Percentiles rank a stretch among this genome's conserved stretches.
Evolutionary conservation across 2,797 vertebrate species (phyloP).

Genomic region (Oophaga sylvatica): DNA sequence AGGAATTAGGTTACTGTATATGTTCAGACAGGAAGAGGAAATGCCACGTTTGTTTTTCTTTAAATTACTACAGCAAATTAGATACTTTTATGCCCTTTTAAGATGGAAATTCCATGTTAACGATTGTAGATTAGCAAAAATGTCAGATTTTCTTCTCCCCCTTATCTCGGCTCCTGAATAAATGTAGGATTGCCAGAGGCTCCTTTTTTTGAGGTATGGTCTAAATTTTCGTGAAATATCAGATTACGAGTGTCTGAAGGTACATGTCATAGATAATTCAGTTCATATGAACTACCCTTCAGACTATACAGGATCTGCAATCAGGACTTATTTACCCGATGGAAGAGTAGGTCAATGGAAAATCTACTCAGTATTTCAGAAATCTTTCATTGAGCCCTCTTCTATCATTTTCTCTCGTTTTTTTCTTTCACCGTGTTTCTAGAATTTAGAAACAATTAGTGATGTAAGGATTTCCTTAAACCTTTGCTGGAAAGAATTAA

Average conservation of each 20-base stretch:
- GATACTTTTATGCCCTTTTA: slow-evolving; percentile 74
- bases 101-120: slow-evolving; percentile 76
- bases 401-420: background rate
- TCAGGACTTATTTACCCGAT: slow-evolving; percentile 74
- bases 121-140: slow-evolving; percentile 74
- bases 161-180: slow-evolving; percentile 76
- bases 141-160: slow-evolving; percentile 70
- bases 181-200: slow-evolving; percentile 74
- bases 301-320: slow-evolving; percentile 76
- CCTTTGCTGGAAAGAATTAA: slow-evolving; percentile 42
- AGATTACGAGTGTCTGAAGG: slow-evolving; percentile 82
- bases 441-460: slow-evolving; percentile 5
- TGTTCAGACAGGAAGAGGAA: slow-evolving; percentile 67
- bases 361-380: slow-evolving; percentile 64
- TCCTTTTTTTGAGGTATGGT: slow-evolving; percentile 78
- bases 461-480: slow-evolving; percentile 17
- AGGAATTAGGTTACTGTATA: slow-evolving; percentile 67
- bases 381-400: slow-evolving; percentile 23
- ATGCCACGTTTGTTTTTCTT: slow-evolving; percentile 72
- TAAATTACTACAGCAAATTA: slow-evolving; percentile 75
- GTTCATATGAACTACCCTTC: slow-evolving; percentile 82
- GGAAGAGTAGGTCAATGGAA: slow-evolving; percentile 75
- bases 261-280: slow-evolving; percentile 86
- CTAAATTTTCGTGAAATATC: slow-evolving; percentile 86
- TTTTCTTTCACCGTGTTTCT: background rate